phyloP scores from a whole-genome alignment of 2,113 vertebrate species.

The Pangasianodon hypophthalmus region DNA sequence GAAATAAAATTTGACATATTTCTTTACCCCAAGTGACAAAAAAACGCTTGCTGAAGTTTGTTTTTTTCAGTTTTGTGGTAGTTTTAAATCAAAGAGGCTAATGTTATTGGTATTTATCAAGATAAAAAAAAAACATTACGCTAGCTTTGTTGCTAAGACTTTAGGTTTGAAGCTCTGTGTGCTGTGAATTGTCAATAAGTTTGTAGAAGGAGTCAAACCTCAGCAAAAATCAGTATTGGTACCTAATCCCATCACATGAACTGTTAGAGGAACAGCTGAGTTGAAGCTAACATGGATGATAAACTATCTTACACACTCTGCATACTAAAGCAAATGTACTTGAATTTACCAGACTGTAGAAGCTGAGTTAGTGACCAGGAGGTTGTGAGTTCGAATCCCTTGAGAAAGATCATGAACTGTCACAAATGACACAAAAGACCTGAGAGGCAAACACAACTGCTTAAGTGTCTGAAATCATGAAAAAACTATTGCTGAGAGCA shows the following conservation, averaged over 20 bases:
- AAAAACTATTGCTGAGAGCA: neutral
- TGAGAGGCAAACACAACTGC: neutral
- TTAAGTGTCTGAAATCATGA: neutral
- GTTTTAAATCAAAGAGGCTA: neutral
- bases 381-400: neutral
- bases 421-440: neutral
- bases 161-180: neutral
- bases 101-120: neutral
- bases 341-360: neutral
- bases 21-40: neutral
- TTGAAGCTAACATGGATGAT: neutral
- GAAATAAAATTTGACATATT: neutral
- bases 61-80: neutral
- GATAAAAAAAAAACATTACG: neutral
- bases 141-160: neutral
- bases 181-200: constrained; percentile 12
- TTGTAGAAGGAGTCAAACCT: constrained; percentile 15
- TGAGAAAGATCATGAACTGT: neutral
- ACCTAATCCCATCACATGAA: neutral
- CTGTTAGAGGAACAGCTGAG: neutral
- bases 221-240: neutral
- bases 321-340: neutral
- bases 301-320: neutral
- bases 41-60: neutral
- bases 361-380: neutral